These are phyloP conservation scores for Stomorhina lunata DNA, from an alignment of 2,888 invertebrate species.

Conservation along the genomic window DNA sequence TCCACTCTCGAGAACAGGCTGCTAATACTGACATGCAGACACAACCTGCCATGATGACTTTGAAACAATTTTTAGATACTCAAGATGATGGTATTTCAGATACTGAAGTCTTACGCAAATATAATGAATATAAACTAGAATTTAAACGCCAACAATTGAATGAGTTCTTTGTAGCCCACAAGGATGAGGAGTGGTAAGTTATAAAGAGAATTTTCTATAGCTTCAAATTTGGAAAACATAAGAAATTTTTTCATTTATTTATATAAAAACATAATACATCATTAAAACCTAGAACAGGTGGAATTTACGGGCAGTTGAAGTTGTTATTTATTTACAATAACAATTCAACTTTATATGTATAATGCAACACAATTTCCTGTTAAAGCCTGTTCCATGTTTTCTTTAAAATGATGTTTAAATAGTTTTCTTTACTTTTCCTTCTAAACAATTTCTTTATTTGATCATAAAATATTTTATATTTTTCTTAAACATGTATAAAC, in stretches of 20 bases:
- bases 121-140: slow-evolving; percentile 98
- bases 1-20: slow-evolving; percentile 70
- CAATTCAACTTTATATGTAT: background rate
- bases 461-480: background rate
- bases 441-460: background rate
- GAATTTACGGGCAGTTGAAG: too few species aligned
- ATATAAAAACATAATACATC: background rate
- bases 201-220: background rate
- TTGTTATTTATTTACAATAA: too few species aligned
- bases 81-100: slow-evolving; percentile 99
- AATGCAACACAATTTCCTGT: background rate
- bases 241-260: too few species aligned
- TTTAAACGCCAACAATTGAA: slow-evolving; percentile 97
- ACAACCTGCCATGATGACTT: slow-evolving; percentile 97
- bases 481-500: slow-evolving; percentile 18
- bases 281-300: slow-evolving; percentile 15
- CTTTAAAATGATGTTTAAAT: slow-evolving; percentile 13
- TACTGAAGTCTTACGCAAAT: slow-evolving; percentile 96
- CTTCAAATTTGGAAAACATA: too few species aligned
- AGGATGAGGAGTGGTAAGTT: slow-evolving; percentile 99
- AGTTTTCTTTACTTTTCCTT: background rate
- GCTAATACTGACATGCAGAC: slow-evolving; percentile 82
- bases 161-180: slow-evolving; percentile 99
- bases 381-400: slow-evolving; percentile 1
- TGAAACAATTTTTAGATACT: slow-evolving; percentile 96